Evolutionary conservation across 1,140 invertebrate genomes (phyloP).

Genomic region (Lethrus apterus): DNA sequence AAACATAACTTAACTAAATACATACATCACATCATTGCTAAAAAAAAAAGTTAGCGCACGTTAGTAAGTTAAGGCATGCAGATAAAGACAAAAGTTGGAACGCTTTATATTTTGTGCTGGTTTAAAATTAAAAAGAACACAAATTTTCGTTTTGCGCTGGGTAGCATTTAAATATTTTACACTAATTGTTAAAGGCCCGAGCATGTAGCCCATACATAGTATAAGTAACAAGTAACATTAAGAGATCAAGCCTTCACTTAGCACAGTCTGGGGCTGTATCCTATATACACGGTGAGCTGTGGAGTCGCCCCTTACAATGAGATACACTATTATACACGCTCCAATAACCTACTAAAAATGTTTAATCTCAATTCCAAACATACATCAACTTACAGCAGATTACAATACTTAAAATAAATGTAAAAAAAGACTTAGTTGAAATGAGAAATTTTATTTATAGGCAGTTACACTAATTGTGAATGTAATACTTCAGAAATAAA

Average conservation of each 20-base stretch:
- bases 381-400: background rate
- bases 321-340: background rate
- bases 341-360: background rate
- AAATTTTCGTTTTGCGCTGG: too few species aligned
- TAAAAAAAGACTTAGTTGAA: background rate
- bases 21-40: slow-evolving; percentile 37
- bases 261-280: slow-evolving; percentile 27
- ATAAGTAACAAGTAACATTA: slow-evolving; percentile 34
- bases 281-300: slow-evolving; percentile 4
- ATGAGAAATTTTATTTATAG: background rate
- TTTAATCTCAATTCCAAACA: background rate
- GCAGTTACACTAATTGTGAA: background rate
- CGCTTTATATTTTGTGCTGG: slow-evolving; percentile 13
- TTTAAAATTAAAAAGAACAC: slow-evolving; percentile 20
- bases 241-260: slow-evolving; percentile 33
- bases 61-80: slow-evolving; percentile 30
- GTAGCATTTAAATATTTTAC: background rate
- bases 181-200: slow-evolving; percentile 16
- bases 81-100: slow-evolving; percentile 17
- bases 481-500: too few species aligned
- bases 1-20: slow-evolving; percentile 29
- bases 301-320: slow-evolving; percentile 4
- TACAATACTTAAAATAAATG: background rate
- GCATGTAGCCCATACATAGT: slow-evolving; percentile 17
- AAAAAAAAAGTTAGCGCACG: slow-evolving; percentile 30